Percentiles rank a stretch among this genome's conserved stretches.
Evolutionary conservation across 1,140 invertebrate species (phyloP).

Genomic region (Cydia splendana): DNA sequence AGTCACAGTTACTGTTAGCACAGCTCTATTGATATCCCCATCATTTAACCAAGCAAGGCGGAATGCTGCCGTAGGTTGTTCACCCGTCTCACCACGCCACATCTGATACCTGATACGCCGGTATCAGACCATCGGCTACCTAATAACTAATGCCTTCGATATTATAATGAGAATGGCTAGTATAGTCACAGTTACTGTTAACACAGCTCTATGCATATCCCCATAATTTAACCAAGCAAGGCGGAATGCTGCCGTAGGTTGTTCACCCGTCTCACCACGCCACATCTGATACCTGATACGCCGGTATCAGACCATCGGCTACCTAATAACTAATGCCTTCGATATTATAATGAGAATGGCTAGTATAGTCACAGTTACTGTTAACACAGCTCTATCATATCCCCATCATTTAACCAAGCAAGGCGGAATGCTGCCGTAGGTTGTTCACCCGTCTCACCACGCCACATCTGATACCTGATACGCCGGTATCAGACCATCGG

Average conservation of each 20-base stretch:
- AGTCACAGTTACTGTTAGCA: conserved; percentile 26
- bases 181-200: conserved; percentile 8
- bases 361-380: not conserved
- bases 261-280: conserved; percentile 64
- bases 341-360: conserved; percentile 65
- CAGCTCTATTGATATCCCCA: conserved; percentile 55
- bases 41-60: conserved; percentile 55
- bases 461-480: conserved; percentile 69
- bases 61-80: conserved; percentile 67
- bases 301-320: conserved; percentile 65
- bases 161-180: conserved; percentile 59
- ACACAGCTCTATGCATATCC: conserved; percentile 54
- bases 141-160: conserved; percentile 56
- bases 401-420: conserved; percentile 53
- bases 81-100: conserved; percentile 62
- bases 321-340: conserved; percentile 57
- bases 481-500: conserved; percentile 63
- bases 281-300: conserved; percentile 69
- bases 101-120: conserved; percentile 68
- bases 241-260: conserved; percentile 65
- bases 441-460: conserved; percentile 66
- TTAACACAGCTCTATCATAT: conserved; percentile 56
- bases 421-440: conserved; percentile 61
- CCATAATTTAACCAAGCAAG: conserved; percentile 54
- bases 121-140: conserved; percentile 67